A percentile compares a stretch with the other conserved stretches of the same genome.
phyloP scores from a whole-genome alignment of 1,140 invertebrate species.

The Holcopasites calliopsidis region DNA sequence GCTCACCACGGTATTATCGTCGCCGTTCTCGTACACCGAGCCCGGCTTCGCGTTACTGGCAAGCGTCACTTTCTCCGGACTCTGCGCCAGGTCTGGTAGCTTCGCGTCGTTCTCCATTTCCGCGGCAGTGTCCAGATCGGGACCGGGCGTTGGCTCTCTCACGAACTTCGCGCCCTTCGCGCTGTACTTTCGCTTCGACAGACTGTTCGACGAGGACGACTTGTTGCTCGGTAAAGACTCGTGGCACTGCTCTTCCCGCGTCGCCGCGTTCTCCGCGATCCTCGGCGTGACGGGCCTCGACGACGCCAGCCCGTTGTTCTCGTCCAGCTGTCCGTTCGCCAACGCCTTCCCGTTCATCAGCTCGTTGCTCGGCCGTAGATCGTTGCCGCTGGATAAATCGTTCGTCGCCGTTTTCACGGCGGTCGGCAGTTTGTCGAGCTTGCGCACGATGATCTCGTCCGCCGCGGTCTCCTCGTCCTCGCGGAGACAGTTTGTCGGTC shows the following conservation, averaged over 20 bases:
- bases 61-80: conserved; percentile 27
- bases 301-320: not conserved
- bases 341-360: conserved; percentile 15
- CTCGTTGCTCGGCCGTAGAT: conserved; percentile 3
- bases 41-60: conserved; percentile 27
- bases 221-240: conserved; percentile 14
- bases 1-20: not conserved
- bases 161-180: conserved; percentile 68
- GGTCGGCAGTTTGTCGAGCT: not conserved
- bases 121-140: conserved; percentile 51
- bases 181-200: conserved; percentile 63
- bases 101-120: conserved; percentile 24
- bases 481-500: conserved; percentile 15
- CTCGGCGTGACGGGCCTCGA: not conserved
- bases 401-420: not conserved
- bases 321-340: conserved; percentile 27
- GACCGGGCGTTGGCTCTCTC: conserved; percentile 71
- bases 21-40: not conserved
- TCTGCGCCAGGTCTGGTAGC: not conserved
- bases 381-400: not conserved
- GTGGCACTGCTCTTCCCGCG: conserved; percentile 1
- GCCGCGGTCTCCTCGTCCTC: not conserved
- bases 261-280: not conserved
- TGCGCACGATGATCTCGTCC: not conserved
- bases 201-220: conserved; percentile 17